Evolutionary conservation across 2,888 invertebrate species (phyloP).

Genomic region (Torymus auratus): DNA sequence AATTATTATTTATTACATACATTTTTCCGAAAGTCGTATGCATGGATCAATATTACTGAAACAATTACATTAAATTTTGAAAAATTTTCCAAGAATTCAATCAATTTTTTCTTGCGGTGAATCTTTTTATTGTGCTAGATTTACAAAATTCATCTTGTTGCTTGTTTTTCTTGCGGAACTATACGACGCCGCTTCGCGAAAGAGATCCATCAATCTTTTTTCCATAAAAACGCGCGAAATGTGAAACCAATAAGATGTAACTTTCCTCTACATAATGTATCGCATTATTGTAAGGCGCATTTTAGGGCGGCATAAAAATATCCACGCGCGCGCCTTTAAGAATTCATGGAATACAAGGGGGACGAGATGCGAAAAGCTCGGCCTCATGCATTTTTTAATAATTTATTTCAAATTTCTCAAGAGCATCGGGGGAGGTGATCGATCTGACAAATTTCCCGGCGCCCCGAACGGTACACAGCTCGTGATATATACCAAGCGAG

Average conservation of each 20-base stretch:
- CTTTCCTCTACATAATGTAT: not conserved
- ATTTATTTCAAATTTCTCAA: slow-evolving; percentile 45
- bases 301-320: slow-evolving; percentile 3
- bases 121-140: no score
- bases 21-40: no score
- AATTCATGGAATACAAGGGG: slow-evolving; percentile 35
- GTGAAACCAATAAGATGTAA: slow-evolving; percentile 4
- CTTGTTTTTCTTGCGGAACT: no score
- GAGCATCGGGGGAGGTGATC: slow-evolving; percentile 16
- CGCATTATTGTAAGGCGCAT: not conserved
- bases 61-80: no score
- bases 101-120: no score
- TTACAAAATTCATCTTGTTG: no score
- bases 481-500: not conserved
- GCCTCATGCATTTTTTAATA: slow-evolving; percentile 42
- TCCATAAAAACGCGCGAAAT: not conserved
- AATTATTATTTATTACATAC: no score
- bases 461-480: not conserved
- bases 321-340: slow-evolving; percentile 11
- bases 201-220: not conserved
- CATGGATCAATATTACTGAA: no score
- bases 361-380: not conserved
- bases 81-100: no score
- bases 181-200: no score
- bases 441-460: slow-evolving; percentile 34